Evolutionary conservation across 2,888 invertebrate genomes (phyloP).

Genomic region (Apoderus coryli): DNA sequence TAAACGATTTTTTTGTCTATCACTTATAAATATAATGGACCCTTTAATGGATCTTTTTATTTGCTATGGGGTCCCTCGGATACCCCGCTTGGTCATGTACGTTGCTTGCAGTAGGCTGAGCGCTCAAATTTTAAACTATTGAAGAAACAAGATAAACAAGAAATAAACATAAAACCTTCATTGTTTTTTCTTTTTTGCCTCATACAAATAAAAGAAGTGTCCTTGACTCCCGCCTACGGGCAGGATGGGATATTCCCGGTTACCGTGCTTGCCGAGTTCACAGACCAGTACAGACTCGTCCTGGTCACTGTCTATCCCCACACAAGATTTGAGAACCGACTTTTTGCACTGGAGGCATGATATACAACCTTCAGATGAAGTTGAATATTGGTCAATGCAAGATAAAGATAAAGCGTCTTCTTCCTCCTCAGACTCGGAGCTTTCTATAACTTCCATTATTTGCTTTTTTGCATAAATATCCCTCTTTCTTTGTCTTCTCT

Average conservation of each 20-base stretch:
- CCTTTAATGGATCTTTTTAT: no score
- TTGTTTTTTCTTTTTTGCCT: no score
- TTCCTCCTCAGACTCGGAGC: slow-evolving; percentile 10
- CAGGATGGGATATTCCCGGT: slow-evolving; percentile 3
- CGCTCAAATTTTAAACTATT: no score
- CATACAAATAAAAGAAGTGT: slow-evolving; percentile 7
- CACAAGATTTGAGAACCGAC: slow-evolving; percentile 19
- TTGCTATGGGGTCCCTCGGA: no score
- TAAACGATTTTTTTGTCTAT: no score
- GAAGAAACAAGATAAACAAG: no score
- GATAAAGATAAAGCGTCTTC: slow-evolving; percentile 14
- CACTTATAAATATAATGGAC: no score
- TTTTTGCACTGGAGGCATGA: slow-evolving; percentile 16
- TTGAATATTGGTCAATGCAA: slow-evolving; percentile 17
- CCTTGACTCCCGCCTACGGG: slow-evolving; percentile 4
- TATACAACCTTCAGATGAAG: slow-evolving; percentile 19
- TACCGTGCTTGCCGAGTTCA: slow-evolving; percentile 8
- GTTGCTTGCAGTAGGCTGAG: no score
- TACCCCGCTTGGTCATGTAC: no score
- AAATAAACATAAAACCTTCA: no score
- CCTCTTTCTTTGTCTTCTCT: slow-evolving; percentile 2
- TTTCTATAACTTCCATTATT: slow-evolving; percentile 4
- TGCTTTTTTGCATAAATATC: background rate
- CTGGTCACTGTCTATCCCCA: slow-evolving; percentile 19
- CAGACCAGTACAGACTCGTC: slow-evolving; percentile 17